Evolutionary conservation across 2,113 vertebrate species (phyloP), one percentile per base, ranked within the genome.

Genomic region (Sinocyclocheilus rhinocerous): DNA sequence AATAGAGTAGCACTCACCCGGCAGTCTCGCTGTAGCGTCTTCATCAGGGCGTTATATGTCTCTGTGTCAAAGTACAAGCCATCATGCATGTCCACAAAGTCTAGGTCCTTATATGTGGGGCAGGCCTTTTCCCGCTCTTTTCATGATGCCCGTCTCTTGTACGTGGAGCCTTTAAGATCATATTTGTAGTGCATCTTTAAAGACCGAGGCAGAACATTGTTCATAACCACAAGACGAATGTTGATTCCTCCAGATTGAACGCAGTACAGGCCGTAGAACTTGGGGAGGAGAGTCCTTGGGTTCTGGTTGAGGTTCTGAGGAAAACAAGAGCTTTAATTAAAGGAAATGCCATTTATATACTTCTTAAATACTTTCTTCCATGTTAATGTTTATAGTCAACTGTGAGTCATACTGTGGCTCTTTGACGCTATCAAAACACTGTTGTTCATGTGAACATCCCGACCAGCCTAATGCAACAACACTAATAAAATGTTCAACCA

Each of bases 1-100:
- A 55, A 55, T 52, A 52, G 15, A 26, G 26, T 55, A 70, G 18
- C 13, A 94, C 98, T 92, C 95, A 99, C 97, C 93, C 96, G 95
- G 82, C 98, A 99, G 91, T 99, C 97, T 88, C 97, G 95, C 89
- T 98, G 97, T 85, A 99, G 94, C 10, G 97, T 99, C 94, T 99
- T 99, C 95, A 97, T 99, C 76, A 99, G 92, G 1, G 98, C 97
- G 0, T 95, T 97, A 90, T 98, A 96, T 0, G 95, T 99, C 92
- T 99, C 98, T 0, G 95, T 90, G 67, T 99, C 97, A 92, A 99
- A 99, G 95, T 97, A 96, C 86, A 99, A 92, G 9, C 97, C 97
- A 88, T 99, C 97, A 0, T 97, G 96, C 94, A 97, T 96, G 89
- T 99, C 97, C 93, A 99, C 97, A 86, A 99, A 95, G 92, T 95